Evolutionary conservation across 2,113 vertebrate species (phyloP).

Genomic region (Cebidichthys violaceus): DNA sequence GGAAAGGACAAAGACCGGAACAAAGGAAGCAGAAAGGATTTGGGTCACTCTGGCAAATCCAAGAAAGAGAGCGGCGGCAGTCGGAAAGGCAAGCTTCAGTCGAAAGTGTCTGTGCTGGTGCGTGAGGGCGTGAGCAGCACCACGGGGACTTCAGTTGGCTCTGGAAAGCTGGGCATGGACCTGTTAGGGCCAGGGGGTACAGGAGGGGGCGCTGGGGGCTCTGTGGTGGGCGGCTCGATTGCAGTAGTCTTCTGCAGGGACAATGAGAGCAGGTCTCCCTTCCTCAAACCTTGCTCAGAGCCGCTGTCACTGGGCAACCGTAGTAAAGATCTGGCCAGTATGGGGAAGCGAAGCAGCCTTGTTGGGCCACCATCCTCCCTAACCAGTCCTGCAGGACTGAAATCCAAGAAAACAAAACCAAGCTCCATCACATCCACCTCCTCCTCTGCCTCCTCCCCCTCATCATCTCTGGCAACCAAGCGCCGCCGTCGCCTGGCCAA

Average conservation of each 20-base stretch:
- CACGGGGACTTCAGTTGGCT: conserved; percentile 78
- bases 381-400: conserved; percentile 55
- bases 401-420: conserved; percentile 84
- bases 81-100: conserved; percentile 92
- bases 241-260: conserved; percentile 93
- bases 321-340: conserved; percentile 71
- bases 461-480: conserved; percentile 78
- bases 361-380: conserved; percentile 62
- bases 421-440: conserved; percentile 86
- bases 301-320: conserved; percentile 73
- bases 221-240: conserved; percentile 88
- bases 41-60: conserved; percentile 73
- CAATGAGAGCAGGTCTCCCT: conserved; percentile 92
- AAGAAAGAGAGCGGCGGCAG: conserved; percentile 75
- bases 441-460: conserved; percentile 84
- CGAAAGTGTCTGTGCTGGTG: conserved; percentile 93
- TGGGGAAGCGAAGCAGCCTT: conserved; percentile 73
- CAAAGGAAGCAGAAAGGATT: conserved; percentile 78
- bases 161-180: conserved; percentile 81
- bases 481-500: conserved; percentile 79
- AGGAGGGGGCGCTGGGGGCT: conserved; percentile 73
- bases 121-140: conserved; percentile 94
- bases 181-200: conserved; percentile 73
- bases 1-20: conserved; percentile 80
- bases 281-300: conserved; percentile 88